Evolutionary conservation across 64 coral and sea anemone species (phyloP).

Genomic region (Dendrophyllia cribrosa): DNA sequence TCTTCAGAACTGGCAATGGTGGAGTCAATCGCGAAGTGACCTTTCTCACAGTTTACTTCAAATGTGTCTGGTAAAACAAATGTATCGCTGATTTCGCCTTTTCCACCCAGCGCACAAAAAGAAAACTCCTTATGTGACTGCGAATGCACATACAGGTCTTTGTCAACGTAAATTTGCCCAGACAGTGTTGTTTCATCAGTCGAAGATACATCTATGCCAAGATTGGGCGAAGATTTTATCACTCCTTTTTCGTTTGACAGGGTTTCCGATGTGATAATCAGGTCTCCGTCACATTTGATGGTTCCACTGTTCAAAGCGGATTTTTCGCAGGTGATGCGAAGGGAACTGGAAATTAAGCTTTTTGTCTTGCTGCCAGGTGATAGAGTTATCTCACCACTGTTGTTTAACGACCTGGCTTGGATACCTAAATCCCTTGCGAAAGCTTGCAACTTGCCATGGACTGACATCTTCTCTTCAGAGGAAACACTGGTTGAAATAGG

Average conservation of each 20-base stretch:
- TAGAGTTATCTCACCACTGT: conserved; percentile 46
- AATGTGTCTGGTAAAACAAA: conserved; percentile 56
- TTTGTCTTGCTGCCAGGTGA: neutral
- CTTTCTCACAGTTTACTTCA: conserved; percentile 49
- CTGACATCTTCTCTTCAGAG: conserved; percentile 28
- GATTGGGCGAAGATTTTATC: conserved; percentile 10
- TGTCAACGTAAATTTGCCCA: conserved; percentile 47
- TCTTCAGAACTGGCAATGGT: conserved; percentile 22
- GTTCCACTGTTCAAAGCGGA: conserved; percentile 19
- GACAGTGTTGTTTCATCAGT: conserved; percentile 41
- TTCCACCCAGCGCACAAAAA: conserved; percentile 53
- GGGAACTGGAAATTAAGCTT: neutral
- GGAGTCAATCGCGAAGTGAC: conserved; percentile 44
- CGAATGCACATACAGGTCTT: conserved; percentile 30
- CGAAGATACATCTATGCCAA: neutral
- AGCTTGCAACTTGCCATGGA: conserved; percentile 38
- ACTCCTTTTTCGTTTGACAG: conserved; percentile 51
- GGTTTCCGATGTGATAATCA: conserved; percentile 14
- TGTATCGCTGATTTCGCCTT: neutral
- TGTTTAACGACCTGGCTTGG: conserved; percentile 31
- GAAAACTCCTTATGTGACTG: conserved; percentile 42
- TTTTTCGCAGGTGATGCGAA: conserved; percentile 30
- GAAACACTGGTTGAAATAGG: conserved; percentile 4
- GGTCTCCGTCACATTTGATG: conserved; percentile 45
- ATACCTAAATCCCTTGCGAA: conserved; percentile 31